Evolutionary conservation across 2,113 vertebrate species (phyloP).

Genomic region (Myocastor coypus): DNA sequence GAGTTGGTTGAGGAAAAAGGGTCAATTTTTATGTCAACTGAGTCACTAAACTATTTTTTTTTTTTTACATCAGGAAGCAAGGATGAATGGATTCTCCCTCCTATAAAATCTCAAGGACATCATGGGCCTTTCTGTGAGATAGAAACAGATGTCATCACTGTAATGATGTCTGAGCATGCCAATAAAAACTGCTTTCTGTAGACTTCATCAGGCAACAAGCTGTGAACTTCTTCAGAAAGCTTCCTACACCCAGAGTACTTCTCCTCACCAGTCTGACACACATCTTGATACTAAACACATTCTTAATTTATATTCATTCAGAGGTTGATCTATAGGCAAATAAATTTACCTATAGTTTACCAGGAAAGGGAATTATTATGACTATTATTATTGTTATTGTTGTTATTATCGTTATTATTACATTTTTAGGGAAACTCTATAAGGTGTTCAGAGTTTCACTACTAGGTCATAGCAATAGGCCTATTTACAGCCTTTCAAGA

Average conservation of each 20-base stretch:
- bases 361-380: background rate
- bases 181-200: background rate
- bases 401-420: too few relatives aligned
- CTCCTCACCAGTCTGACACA: background rate
- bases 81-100: background rate
- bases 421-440: too few relatives aligned
- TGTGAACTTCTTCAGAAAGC: background rate
- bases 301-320: constrained; percentile 6
- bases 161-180: background rate
- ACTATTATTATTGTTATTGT: too few relatives aligned
- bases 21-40: background rate
- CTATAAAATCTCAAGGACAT: background rate
- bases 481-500: too few relatives aligned
- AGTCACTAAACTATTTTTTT: background rate
- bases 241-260: background rate
- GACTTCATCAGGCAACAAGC: background rate
- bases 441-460: too few relatives aligned
- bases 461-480: too few relatives aligned
- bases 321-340: background rate
- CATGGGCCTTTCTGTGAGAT: background rate
- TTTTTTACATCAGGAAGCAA: background rate
- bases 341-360: constrained; percentile 7
- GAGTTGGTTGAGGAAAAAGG: too few relatives aligned
- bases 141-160: background rate
- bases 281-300: background rate